phyloP scores from a whole-genome alignment of 2,888 invertebrate genomes.

The Pseudococcus viburni region DNA sequence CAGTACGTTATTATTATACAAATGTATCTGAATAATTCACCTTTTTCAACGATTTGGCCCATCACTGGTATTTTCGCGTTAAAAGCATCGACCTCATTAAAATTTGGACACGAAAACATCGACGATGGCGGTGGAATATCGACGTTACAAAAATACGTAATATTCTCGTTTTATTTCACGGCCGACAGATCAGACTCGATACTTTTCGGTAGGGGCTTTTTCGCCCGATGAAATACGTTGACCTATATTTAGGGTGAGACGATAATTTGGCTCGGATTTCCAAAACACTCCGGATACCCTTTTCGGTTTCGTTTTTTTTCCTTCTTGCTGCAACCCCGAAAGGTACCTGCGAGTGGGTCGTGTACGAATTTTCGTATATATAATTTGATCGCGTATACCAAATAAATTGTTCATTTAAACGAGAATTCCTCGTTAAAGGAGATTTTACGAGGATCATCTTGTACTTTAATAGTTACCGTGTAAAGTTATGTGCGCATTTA shows the following conservation, averaged over 20 bases:
- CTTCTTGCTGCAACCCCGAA: neutral
- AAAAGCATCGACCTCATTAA: slow-evolving; percentile 22
- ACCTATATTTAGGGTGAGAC: slow-evolving; percentile 33
- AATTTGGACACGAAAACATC: neutral
- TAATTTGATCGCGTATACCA: slow-evolving; percentile 53
- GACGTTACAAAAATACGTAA: slow-evolving; percentile 28
- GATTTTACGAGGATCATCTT: slow-evolving; percentile 63
- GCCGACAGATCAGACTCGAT: slow-evolving; percentile 29
- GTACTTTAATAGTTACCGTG: slow-evolving; percentile 59
- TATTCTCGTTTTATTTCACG: slow-evolving; percentile 15
- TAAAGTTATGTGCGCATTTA: slow-evolving; percentile 62
- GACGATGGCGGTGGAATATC: neutral
- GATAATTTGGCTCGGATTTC: neutral
- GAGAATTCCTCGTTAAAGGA: slow-evolving; percentile 61
- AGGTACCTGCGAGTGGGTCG: neutral
- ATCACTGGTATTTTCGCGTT: neutral
- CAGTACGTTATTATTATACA: neutral
- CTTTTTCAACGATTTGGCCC: neutral
- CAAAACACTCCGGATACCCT: neutral
- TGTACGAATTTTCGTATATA: neutral
- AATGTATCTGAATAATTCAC: slow-evolving; percentile 16
- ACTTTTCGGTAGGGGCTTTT: neutral
- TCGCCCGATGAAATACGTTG: neutral
- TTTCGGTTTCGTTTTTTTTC: neutral
- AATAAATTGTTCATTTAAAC: slow-evolving; percentile 64